A percentile compares a stretch with the other conserved stretches of the same genome.
These are phyloP conservation scores for Euwallacea similis DNA, from an alignment of 1,140 invertebrate species.

Conservation along the genomic window DNA sequence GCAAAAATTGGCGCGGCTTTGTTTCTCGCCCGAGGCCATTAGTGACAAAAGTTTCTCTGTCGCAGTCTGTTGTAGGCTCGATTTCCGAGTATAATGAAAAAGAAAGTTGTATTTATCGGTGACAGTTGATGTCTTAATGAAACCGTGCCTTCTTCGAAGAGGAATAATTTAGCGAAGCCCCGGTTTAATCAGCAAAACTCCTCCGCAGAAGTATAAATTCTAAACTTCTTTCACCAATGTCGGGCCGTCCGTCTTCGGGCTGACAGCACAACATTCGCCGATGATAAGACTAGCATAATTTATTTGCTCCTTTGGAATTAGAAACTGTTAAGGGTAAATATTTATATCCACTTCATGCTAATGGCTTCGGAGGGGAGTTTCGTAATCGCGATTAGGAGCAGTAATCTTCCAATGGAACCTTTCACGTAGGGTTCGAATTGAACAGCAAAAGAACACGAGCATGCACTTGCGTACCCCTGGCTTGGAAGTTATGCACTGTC, in stretches of 20 bases:
- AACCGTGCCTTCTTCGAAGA: not conserved
- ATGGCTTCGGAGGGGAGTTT: constrained; percentile 7
- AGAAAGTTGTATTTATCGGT: constrained; percentile 21
- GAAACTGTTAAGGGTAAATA: constrained; percentile 35
- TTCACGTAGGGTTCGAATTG: no score
- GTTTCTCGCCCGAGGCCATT: constrained; percentile 35
- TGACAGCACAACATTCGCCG: constrained; percentile 18
- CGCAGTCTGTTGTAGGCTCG: not conserved
- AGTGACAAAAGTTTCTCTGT: constrained; percentile 25
- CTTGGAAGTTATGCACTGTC: not conserved
- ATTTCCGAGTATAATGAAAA: constrained; percentile 20
- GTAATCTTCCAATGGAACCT: not conserved
- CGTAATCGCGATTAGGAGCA: constrained; percentile 12
- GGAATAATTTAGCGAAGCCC: not conserved
- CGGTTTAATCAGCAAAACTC: no score
- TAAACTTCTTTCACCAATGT: constrained; percentile 28
- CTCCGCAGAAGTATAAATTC: constrained; percentile 1
- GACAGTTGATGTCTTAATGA: constrained; percentile 14
- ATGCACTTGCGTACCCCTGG: no score
- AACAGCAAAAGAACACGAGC: no score
- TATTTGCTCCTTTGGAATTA: constrained; percentile 33
- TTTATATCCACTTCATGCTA: constrained; percentile 33
- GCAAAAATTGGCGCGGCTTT: constrained; percentile 43
- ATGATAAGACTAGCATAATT: constrained; percentile 28
- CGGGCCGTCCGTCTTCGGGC: constrained; percentile 21